phyloP scores from a whole-genome alignment of 2,888 invertebrate species.

The Camptogramma bilineatum region DNA sequence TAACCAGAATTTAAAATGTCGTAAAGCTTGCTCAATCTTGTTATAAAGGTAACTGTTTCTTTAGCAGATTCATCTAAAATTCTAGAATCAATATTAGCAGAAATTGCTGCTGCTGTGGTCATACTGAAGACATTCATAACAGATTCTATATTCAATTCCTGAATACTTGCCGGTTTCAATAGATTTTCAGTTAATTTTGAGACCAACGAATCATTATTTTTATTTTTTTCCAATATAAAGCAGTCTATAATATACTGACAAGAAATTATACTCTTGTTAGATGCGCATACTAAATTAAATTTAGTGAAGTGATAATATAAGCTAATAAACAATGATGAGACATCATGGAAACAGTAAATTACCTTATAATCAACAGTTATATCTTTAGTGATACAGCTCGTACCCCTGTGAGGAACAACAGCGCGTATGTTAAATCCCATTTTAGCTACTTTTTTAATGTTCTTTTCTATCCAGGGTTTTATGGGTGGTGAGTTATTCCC shows the following conservation, averaged over 20 bases:
- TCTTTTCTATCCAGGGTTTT: slow-evolving; percentile 30
- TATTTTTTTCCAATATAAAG: slow-evolving; percentile 25
- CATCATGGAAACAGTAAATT: slow-evolving; percentile 29
- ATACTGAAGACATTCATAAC: slow-evolving; percentile 33
- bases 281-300: slow-evolving; percentile 6
- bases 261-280: not conserved
- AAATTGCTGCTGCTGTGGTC: slow-evolving; percentile 38
- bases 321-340: slow-evolving; percentile 25
- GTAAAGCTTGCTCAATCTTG: slow-evolving; percentile 29
- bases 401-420: slow-evolving; percentile 27
- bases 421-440: slow-evolving; percentile 35
- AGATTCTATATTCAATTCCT: slow-evolving; percentile 23
- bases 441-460: slow-evolving; percentile 16
- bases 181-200: slow-evolving; percentile 32
- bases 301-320: slow-evolving; percentile 33
- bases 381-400: slow-evolving; percentile 1
- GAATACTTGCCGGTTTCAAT: slow-evolving; percentile 17
- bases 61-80: slow-evolving; percentile 22
- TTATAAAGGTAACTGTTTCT: slow-evolving; percentile 26
- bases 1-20: slow-evolving; percentile 24
- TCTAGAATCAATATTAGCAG: slow-evolving; percentile 27
- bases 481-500: slow-evolving; percentile 12
- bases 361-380: slow-evolving; percentile 9
- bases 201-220: slow-evolving; percentile 17
- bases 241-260: slow-evolving; percentile 27